A percentile compares a stretch with the other conserved stretches of the same genome.
Conservation (phyloP, 1,140 invertebrate genomes). For the Drosophila guanche region DNA sequence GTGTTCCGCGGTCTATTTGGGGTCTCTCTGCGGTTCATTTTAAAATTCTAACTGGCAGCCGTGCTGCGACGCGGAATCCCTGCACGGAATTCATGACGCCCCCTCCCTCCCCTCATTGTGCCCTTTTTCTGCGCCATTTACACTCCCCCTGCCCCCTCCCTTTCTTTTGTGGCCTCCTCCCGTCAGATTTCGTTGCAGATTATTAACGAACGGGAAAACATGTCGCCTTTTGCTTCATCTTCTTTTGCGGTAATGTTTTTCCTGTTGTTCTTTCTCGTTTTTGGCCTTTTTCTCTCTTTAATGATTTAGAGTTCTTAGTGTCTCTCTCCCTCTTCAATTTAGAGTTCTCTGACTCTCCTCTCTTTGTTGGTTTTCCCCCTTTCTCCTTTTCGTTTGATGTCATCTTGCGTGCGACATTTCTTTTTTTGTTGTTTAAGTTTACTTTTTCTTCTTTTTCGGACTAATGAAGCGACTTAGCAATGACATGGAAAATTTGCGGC, state of each 20-base stretch:
- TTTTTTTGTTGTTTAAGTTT: constrained; percentile 13
- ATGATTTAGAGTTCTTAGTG: constrained; percentile 55
- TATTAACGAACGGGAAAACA: constrained; percentile 76
- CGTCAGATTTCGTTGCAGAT: constrained; percentile 69
- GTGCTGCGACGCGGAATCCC: constrained; percentile 34
- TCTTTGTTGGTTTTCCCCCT: constrained; percentile 18
- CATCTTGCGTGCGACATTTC: constrained; percentile 54
- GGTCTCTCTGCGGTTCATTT: constrained; percentile 50
- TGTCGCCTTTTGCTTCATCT: constrained; percentile 59
- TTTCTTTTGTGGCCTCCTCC: neutral
- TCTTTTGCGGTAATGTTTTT: constrained; percentile 31
- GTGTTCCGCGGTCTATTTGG: constrained; percentile 57
- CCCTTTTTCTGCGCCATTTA: constrained; percentile 7
- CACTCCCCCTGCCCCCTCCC: neutral
- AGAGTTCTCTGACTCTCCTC: constrained; percentile 18
- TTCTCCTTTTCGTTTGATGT: constrained; percentile 63
- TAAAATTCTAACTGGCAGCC: constrained; percentile 60
- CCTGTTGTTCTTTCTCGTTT: constrained; percentile 33
- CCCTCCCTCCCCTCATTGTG: neutral
- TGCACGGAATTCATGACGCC: constrained; percentile 51
- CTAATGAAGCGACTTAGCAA: constrained; percentile 80
- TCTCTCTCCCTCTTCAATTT: constrained; percentile 50
- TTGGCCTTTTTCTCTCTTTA: constrained; percentile 46
- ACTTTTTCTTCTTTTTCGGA: constrained; percentile 36
- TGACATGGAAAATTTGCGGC: constrained; percentile 80